Base-by-base conservation (phyloP, 2,888 invertebrate genomes). In the Cremastobaeus sp. region DNA sequence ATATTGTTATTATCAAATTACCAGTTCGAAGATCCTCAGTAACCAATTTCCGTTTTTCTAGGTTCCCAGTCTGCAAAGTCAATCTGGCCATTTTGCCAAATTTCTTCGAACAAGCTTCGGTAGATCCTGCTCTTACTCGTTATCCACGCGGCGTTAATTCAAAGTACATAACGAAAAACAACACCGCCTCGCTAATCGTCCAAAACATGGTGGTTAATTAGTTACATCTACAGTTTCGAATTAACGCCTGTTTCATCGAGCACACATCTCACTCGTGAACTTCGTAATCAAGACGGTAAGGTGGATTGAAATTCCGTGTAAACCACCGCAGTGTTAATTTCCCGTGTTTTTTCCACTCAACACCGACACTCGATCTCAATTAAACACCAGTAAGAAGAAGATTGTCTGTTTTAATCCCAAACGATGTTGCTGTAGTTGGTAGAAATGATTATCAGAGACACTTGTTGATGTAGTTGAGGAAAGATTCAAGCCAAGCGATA, bases 21-120 rank as follows among this genome's bases (percentile, higher is more conserved):
- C 84, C 83, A 74, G 79, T 55, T 32, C 68, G 76, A 28, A 69
- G 45, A 43, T 82, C 82, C 15, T 71, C 74, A 3, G 78, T 77
- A 11, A 79, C 68, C n/a, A 83, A 60, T 65, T 77, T 79, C 41
- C 76, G 62, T 47, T 74, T 69, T 35, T 77, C 75, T 77, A 81
- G 79, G 50, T 75, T 77, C 9, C 52, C 47, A 9, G 57, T 54
- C 11, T 41, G 57, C 6, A 60, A 30, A 15, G 47, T 14, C 17
- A 55, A 28, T 35, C 45, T 68, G 30, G 57, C 68, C 73, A 73
- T 73, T 32, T 65, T 20, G 20, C 11, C 15, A 8, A 32, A 15
- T 17, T 34, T 62, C 20, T 12, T 12, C 9, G 21, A 21, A 55
- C 12, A 32, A n/a, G n/a, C n/a, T n/a, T n/a, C n/a, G n/a, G n/a